A percentile compares a stretch with the other conserved stretches of the same genome.
Evolutionary conservation across 2,797 vertebrate species (phyloP).

Genomic region (Lindbergichthys nudifrons): DNA sequence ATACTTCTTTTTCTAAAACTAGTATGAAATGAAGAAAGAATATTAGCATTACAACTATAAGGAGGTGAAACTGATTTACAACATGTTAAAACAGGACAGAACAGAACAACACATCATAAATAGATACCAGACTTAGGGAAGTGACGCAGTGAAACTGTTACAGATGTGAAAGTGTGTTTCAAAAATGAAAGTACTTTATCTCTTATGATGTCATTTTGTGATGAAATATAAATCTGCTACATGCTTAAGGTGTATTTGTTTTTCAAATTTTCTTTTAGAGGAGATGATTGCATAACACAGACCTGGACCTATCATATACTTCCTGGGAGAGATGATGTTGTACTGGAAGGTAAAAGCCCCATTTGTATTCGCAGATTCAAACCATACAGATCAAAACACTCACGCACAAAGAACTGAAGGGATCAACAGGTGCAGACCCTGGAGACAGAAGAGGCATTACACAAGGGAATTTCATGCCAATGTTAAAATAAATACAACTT

Average conservation of each 20-base stretch:
- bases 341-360: slow-evolving; percentile 58
- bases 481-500: background rate
- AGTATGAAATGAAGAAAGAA: background rate
- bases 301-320: slow-evolving; percentile 64
- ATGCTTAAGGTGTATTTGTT: slow-evolving; percentile 5
- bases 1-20: background rate
- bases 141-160: slow-evolving; percentile 14
- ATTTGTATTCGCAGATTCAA: background rate
- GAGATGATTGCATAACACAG: slow-evolving; percentile 49
- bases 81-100: background rate
- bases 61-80: too few relatives aligned
- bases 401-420: background rate
- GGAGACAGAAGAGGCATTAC: background rate
- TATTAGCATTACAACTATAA: too few relatives aligned
- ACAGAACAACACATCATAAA: slow-evolving; percentile 22
- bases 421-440: background rate
- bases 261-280: slow-evolving; percentile 33
- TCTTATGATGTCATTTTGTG: background rate
- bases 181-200: slow-evolving; percentile 8
- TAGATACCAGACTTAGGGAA: slow-evolving; percentile 30
- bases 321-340: slow-evolving; percentile 58
- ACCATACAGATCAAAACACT: background rate
- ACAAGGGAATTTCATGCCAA: background rate
- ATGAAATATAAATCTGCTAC: background rate
- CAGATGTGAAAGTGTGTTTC: background rate